phyloP scores from a whole-genome alignment of 2,113 vertebrate genomes.

The human region GRCh38 chr13:22540001-22540500 shows the following conservation, averaged over 20 bases:
- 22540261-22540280: neutral
- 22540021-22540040: neutral
- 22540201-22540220: neutral
- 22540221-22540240: neutral
- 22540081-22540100: neutral
- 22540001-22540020: neutral
- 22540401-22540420: slow-evolving; percentile 80
- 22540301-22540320: slow-evolving; percentile 41
- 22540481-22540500: slow-evolving; percentile 76
- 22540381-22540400: slow-evolving; percentile 72
- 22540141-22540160: neutral
- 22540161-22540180: neutral
- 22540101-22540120: neutral
- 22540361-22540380: slow-evolving; percentile 79
- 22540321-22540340: slow-evolving; percentile 43
- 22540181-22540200: neutral
- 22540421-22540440: slow-evolving; percentile 79
- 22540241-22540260: neutral
- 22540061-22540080: slow-evolving; percentile 1
- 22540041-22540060: neutral
- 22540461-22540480: slow-evolving; percentile 80
- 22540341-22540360: slow-evolving; percentile 77
- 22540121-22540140: neutral
- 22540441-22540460: slow-evolving; percentile 68
- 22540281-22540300: neutral